Conservation (phyloP, 37 sponge, comb jelly and placozoan species). For the Aplysina aerophoba region DNA sequence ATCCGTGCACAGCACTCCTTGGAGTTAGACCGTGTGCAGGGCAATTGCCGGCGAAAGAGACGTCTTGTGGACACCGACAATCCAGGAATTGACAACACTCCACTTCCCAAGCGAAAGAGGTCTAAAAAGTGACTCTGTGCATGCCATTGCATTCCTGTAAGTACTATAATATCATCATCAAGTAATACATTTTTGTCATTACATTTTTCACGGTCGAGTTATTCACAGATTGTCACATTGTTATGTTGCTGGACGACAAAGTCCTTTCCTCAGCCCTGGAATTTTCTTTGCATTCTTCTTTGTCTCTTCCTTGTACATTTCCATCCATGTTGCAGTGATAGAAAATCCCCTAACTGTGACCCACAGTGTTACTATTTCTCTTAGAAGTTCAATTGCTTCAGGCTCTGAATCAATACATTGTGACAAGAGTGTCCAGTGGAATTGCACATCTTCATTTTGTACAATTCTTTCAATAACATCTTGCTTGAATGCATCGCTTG, state of each 20-base stretch:
- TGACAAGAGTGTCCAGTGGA: constrained; percentile 48
- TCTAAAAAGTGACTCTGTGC: too few relatives aligned
- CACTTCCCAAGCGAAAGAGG: too few relatives aligned
- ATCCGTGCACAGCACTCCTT: too few relatives aligned
- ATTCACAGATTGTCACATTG: not conserved
- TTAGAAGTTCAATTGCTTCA: constrained; percentile 28
- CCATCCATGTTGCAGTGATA: constrained; percentile 40
- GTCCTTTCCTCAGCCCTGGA: constrained; percentile 34
- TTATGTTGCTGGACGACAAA: not conserved
- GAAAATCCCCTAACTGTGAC: constrained; percentile 63
- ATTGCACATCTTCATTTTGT: constrained; percentile 50
- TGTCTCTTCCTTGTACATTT: constrained; percentile 33
- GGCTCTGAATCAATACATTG: constrained; percentile 23
- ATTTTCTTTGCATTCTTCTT: constrained; percentile 20
- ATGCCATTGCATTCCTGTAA: too few relatives aligned
- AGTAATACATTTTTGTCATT: too few relatives aligned
- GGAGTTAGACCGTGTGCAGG: too few relatives aligned
- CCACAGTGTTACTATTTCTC: constrained; percentile 34
- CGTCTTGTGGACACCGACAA: too few relatives aligned
- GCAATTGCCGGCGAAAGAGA: too few relatives aligned
- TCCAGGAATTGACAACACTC: too few relatives aligned
- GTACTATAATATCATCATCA: too few relatives aligned
- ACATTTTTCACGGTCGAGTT: too few relatives aligned
- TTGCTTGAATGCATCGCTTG: not conserved
- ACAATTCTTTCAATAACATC: constrained; percentile 21